Base-by-base conservation (phyloP, 2,797 vertebrate genomes). In the Monodelphis domestica region DNA sequence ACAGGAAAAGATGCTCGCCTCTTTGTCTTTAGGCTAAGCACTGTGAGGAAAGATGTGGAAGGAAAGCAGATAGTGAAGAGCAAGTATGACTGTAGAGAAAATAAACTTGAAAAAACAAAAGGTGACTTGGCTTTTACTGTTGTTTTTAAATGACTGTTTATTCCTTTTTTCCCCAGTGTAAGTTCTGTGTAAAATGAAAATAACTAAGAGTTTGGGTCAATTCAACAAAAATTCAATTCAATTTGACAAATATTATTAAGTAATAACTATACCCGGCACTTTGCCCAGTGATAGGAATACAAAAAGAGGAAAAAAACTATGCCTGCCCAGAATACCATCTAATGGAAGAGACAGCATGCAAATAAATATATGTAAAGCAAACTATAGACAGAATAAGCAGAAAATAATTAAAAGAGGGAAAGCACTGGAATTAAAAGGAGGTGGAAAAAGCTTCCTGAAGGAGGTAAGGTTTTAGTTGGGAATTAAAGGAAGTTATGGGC, bases 51-150 rank as follows among this genome's bases (percentile, higher is more conserved):
- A 96, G 98, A 98, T 95, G 96, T 99, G 92, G 99, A 99, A 97
- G 99, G 99, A 92, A 98, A 98, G 92, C 99, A 99, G 97, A 97
- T 98, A 0, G 98, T 99, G 97, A 98, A 98, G 87, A 98, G 98
- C 98, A 99, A 99, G 97, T 99, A 98, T 0, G 99, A 99, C 98
- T 99, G 99, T 97, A 98, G 99, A 96, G 99, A 99, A 96, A 99
- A 99, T 98, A 99, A 99, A 97, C 99, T 99, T 97, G 99, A 99
- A 98, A 99, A 99, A 98, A 99, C 99, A 28, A 99, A 99, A 99
- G 99, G 99, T 99, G 95, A 91, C 50, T 45, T 10, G 88, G 28
- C 88, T 94, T 94, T 55, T 63, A 24, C 0, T n/a, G 11, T 17
- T 24, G 12, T 45, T 50, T 90, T 90, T 50, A 84, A 84, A 24